phyloP scores from a whole-genome alignment of 2,113 vertebrate genomes.

The Etheostoma spectabile region DNA sequence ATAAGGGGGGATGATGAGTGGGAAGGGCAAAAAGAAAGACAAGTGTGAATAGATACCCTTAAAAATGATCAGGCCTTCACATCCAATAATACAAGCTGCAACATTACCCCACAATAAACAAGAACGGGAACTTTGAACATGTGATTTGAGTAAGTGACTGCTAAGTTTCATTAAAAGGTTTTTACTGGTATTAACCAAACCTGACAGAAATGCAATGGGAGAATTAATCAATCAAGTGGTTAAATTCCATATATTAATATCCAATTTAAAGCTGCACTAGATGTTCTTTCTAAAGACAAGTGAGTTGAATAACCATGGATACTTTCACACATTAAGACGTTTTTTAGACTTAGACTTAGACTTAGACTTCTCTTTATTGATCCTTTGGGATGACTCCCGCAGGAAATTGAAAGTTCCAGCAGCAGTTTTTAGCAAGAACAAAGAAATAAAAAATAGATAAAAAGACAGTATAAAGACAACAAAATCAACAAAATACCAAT shows the following conservation, averaged over 20 bases:
- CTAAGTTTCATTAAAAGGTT: neutral
- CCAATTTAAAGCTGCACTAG: neutral
- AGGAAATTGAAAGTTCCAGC: no score
- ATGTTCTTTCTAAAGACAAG: constrained; percentile 6
- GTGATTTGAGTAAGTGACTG: neutral
- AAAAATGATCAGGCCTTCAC: neutral
- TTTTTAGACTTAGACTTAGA: no score
- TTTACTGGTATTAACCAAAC: neutral
- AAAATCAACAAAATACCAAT: no score
- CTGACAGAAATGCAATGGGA: neutral
- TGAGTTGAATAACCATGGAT: neutral
- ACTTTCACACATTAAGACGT: constrained; percentile 26
- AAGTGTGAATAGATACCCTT: constrained; percentile 4
- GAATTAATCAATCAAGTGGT: neutral
- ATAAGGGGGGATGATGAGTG: neutral
- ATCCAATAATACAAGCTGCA: neutral
- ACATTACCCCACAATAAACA: neutral
- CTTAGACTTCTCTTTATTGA: no score
- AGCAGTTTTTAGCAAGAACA: no score
- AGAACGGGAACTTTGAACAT: neutral
- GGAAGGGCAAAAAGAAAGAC: neutral
- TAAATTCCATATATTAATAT: neutral
- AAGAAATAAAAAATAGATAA: no score
- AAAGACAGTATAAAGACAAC: no score
- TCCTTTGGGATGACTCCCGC: no score